These are phyloP conservation scores for Oncopodura yosiiana DNA, from an alignment of 1,140 invertebrate species.

Conservation along the genomic window DNA sequence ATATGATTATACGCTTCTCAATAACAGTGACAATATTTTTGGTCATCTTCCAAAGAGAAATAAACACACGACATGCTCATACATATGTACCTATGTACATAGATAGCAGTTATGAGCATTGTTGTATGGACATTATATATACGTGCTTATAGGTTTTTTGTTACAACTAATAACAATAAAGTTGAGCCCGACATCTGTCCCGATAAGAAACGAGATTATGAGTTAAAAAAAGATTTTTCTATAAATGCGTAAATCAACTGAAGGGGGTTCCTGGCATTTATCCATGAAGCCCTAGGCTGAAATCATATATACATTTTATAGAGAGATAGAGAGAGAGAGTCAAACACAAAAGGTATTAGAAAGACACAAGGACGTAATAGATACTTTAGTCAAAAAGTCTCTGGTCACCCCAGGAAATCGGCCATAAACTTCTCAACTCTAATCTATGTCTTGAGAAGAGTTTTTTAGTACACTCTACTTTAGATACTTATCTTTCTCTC, in stretches of 20 bases:
- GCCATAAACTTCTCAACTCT: too few species aligned
- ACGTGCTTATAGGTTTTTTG: conserved; percentile 22
- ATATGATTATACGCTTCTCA: too few species aligned
- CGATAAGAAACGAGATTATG: conserved; percentile 30
- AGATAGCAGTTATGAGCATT: neutral
- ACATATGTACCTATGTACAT: neutral
- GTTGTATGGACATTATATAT: conserved; percentile 16
- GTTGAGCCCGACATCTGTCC: conserved; percentile 29
- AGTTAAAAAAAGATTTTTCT: conserved; percentile 29
- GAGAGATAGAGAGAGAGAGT: too few species aligned
- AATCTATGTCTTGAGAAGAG: too few species aligned
- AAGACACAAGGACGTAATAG: too few species aligned
- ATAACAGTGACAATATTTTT: conserved; percentile 20
- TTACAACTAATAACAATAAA: conserved; percentile 31
- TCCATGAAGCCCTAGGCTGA: too few species aligned
- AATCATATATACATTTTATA: too few species aligned
- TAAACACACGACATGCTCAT: too few species aligned
- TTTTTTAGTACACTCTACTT: too few species aligned
- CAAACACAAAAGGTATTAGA: too few species aligned
- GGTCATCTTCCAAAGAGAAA: too few species aligned
- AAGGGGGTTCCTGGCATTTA: conserved; percentile 19
- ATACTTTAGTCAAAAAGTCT: conserved; percentile 26
- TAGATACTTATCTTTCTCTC: too few species aligned
- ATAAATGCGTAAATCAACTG: conserved; percentile 28
- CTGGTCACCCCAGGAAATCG: conserved; percentile 15